Conservation (phyloP, 2,113 vertebrate species). For the Arvicanthis niloticus region DNA sequence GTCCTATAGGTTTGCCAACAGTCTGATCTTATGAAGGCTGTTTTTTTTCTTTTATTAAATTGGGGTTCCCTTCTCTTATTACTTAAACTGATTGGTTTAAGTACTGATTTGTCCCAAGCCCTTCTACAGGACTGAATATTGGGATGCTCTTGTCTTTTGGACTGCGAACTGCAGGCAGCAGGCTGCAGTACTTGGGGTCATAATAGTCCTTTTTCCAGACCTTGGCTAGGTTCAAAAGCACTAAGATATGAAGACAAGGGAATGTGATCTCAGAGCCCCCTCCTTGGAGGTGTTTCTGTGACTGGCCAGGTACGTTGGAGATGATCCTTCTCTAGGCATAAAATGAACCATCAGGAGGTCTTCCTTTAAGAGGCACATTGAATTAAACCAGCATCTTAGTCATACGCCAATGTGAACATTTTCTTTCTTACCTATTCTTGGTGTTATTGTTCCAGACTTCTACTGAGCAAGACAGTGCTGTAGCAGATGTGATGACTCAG, state of each 20-base stretch:
- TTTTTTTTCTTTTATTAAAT: neutral
- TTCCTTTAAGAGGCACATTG: neutral
- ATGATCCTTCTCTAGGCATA: neutral
- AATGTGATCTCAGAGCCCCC: too few relatives aligned
- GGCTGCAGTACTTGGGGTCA: too few relatives aligned
- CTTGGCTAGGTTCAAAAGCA: neutral
- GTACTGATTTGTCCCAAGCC: neutral
- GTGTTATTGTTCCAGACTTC: neutral
- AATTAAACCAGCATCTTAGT: neutral
- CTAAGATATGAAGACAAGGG: neutral
- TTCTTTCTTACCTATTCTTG: neutral
- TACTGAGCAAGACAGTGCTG: neutral
- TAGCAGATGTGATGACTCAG: neutral
- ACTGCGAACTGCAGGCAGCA: too few relatives aligned
- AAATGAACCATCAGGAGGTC: neutral
- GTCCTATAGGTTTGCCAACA: neutral
- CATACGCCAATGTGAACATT: neutral
- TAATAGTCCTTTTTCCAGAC: neutral
- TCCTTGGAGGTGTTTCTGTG: neutral
- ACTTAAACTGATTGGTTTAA: neutral
- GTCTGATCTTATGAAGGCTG: neutral
- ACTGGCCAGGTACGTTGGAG: neutral
- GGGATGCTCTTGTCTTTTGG: neutral
- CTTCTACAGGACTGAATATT: neutral
- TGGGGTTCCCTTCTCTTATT: neutral